These are phyloP conservation scores for Chionis minor DNA, from an alignment of 2,113 vertebrate genomes.

Conservation along the genomic window DNA sequence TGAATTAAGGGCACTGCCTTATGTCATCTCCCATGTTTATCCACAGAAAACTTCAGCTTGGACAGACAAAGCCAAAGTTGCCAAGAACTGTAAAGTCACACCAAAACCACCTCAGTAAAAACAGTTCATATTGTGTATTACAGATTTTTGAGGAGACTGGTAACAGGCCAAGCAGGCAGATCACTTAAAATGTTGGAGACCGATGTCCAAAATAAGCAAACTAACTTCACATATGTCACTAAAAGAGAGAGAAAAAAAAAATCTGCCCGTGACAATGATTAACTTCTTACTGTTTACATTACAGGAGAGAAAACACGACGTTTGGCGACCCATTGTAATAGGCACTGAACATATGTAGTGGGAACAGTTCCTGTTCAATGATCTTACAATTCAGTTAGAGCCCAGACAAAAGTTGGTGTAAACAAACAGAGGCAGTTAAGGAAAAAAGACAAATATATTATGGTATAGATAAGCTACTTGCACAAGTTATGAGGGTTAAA, in stretches of 20 bases:
- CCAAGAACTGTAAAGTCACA: not conserved
- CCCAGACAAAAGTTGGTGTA: conserved; percentile 29
- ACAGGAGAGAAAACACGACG: conserved; percentile 26
- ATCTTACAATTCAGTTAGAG: conserved; percentile 41
- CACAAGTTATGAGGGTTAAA: not conserved
- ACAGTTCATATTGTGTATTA: not conserved
- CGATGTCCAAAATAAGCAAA: not conserved
- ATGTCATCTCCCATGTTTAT: not conserved
- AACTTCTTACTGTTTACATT: conserved; percentile 59
- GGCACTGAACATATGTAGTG: conserved; percentile 8
- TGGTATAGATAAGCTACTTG: not conserved
- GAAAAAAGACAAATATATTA: conserved; percentile 12
- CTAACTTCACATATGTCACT: not conserved
- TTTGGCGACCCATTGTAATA: conserved; percentile 41
- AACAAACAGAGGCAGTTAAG: conserved; percentile 34
- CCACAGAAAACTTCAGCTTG: not conserved
- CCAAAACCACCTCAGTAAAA: not conserved
- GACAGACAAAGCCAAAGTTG: not conserved
- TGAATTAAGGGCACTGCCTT: not conserved
- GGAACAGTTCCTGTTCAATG: conserved; percentile 54
- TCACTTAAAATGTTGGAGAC: not conserved
- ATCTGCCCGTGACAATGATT: conserved; percentile 34
- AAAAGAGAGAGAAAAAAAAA: not conserved
- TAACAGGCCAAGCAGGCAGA: not conserved
- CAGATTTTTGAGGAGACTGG: not conserved